phyloP scores from a whole-genome alignment of 2,888 invertebrate species.

The Acanthosoma haemorrhoidale region DNA sequence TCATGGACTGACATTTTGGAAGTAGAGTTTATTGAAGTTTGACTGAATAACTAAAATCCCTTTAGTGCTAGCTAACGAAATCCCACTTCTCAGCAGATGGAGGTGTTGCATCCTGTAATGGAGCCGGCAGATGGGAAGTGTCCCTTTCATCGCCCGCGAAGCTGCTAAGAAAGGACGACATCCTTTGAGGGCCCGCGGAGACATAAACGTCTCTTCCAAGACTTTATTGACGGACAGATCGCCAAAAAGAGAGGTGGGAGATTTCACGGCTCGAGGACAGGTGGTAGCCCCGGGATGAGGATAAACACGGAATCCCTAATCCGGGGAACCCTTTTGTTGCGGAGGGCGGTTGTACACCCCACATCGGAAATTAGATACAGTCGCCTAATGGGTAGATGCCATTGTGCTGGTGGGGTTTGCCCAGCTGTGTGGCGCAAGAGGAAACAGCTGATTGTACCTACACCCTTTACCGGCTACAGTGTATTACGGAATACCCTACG shows the following conservation, averaged over 20 bases:
- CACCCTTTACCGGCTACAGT: not conserved
- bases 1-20: too few relatives aligned
- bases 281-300: constrained; percentile 1
- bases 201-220: not conserved
- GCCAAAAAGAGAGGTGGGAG: not conserved
- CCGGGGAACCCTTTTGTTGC: not conserved
- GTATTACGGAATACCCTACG: not conserved
- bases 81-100: too few relatives aligned
- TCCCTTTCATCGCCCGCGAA: too few relatives aligned
- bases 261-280: not conserved
- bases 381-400: not conserved
- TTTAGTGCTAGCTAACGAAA: too few relatives aligned
- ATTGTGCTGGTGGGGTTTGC: constrained; percentile 11
- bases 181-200: too few relatives aligned
- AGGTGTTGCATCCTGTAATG: too few relatives aligned
- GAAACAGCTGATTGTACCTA: constrained; percentile 3
- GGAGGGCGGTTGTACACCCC: not conserved
- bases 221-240: not conserved
- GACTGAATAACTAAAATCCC: too few relatives aligned
- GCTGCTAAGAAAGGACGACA: too few relatives aligned
- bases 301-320: constrained; percentile 2
- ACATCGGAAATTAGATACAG: constrained; percentile 2
- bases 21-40: too few relatives aligned
- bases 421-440: constrained; percentile 10
- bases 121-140: too few relatives aligned